Evolutionary conservation across 2,888 invertebrate genomes (phyloP).

Genomic region (Pseudanteris insignis): DNA sequence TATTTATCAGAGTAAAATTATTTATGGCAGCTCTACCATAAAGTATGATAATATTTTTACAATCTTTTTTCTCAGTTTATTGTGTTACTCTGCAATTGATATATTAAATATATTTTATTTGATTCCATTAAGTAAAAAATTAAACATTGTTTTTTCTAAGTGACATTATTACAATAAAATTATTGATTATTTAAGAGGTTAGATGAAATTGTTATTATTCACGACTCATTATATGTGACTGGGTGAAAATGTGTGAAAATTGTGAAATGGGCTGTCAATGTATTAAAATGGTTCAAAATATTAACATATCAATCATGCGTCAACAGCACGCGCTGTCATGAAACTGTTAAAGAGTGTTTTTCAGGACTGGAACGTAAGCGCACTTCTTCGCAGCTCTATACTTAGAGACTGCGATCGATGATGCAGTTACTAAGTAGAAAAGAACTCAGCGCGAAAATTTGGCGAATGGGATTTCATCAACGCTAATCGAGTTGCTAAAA

Average conservation of each 20-base stretch:
- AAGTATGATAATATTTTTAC: too few species aligned
- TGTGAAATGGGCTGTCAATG: slow-evolving; percentile 32
- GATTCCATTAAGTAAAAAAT: too few species aligned
- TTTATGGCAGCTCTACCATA: too few species aligned
- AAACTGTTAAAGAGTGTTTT: slow-evolving; percentile 28
- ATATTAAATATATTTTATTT: slow-evolving; percentile 2
- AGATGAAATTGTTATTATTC: too few species aligned
- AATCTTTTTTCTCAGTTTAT: too few species aligned
- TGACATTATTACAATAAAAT: too few species aligned
- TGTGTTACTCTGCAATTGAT: too few species aligned
- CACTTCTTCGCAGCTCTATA: slow-evolving; percentile 21
- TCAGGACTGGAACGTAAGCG: slow-evolving; percentile 11
- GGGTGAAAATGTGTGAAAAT: slow-evolving; percentile 1
- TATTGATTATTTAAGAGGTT: too few species aligned
- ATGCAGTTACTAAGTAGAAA: too few species aligned
- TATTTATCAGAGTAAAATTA: too few species aligned
- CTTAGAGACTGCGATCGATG: slow-evolving; percentile 28
- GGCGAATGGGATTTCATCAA: slow-evolving; percentile 5
- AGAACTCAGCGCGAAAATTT: slow-evolving; percentile 5
- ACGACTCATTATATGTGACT: slow-evolving; percentile 4
- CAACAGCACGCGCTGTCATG: slow-evolving; percentile 23
- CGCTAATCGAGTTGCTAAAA: slow-evolving; percentile 24
- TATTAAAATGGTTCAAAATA: slow-evolving; percentile 27
- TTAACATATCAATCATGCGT: slow-evolving; percentile 31
- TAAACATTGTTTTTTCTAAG: too few species aligned